Base-by-base conservation (phyloP, 2,113 vertebrate genomes). In the Periophthalmus modestus region DNA sequence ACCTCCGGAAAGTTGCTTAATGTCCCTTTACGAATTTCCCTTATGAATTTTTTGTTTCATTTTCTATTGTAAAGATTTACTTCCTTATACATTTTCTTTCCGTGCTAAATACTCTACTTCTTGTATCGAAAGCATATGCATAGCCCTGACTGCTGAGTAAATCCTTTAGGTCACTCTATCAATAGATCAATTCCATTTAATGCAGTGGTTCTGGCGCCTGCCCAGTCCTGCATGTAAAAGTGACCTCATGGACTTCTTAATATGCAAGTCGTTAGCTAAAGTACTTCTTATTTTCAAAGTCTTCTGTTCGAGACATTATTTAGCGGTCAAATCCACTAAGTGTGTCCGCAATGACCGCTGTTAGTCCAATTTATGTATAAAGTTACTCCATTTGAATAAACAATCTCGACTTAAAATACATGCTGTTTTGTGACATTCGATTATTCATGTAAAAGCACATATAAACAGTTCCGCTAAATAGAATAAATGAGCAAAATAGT, bases 251-350 rank as follows among this genome's bases (percentile, higher is more conserved):
- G 34, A 65, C 34, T 34, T 65, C 19, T 65, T 65, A 65, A 43
- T 65, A 65, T 65, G 62, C 62, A 65, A 43, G 62, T 39, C 10
- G 62, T 65, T 65, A n/a, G 34, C 62, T 55, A 24, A 11, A 9
- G 21, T 48, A 24, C 63, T 77, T 28, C 76, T 77, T 78, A 62
- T 79, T 69, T 58, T 66, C 58, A 61, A 12, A 33, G 9, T 78
- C 52, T 5, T 59, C 61, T 11, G 18, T 19, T 39, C 12, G 70
- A 68, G 68, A 13, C 47, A 11, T 70, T 33, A 10, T 57, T 69
- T 78, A 58, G 82, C 82, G 87, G 85, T 86, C 82, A 83, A 79
- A 57, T 69, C 72, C 70, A 73, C 50, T 77, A 23, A 50, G 71
- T 24, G 0, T 57, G 72, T 73, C 66, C 59, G 19, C 68, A 69